Evolutionary conservation across 2,888 invertebrate species (phyloP).

Genomic region (Xanthorhoe spadicearia): DNA sequence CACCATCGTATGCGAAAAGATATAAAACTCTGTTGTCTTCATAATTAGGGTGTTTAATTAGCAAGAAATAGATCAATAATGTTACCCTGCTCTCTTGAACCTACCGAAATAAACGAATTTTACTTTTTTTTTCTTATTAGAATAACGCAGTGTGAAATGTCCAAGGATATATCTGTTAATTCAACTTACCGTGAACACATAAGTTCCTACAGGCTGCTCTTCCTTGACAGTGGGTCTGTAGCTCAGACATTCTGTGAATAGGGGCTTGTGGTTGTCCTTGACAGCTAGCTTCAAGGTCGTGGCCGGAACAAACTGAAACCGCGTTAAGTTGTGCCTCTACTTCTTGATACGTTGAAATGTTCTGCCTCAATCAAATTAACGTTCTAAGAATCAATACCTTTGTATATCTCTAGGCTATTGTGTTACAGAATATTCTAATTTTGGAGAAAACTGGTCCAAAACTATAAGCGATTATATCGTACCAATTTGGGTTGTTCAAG

Average conservation of each 20-base stretch:
- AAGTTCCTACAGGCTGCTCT: conserved; percentile 89
- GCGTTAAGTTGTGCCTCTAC: conserved; percentile 61
- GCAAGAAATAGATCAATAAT: no score
- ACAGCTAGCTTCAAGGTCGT: conserved; percentile 72
- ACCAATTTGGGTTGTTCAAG: no score
- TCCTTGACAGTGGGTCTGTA: conserved; percentile 94
- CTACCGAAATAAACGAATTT: no score
- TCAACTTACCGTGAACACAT: conserved; percentile 88
- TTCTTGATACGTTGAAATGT: conserved; percentile 50
- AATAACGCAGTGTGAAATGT: no score
- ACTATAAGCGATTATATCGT: neutral
- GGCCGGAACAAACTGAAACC: conserved; percentile 73
- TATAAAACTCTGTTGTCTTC: no score
- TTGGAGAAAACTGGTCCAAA: neutral
- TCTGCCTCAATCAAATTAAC: conserved; percentile 24
- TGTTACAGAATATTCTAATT: neutral
- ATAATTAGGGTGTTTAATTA: no score
- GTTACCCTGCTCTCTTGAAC: no score
- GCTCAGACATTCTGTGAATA: conserved; percentile 92
- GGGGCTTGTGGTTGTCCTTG: conserved; percentile 93
- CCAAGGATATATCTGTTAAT: no score
- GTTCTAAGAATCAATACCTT: no score
- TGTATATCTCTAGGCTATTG: no score
- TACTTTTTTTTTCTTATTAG: no score
- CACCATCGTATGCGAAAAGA: no score